These are phyloP conservation scores for Yoshiicerus persimilis DNA, from an alignment of 1,140 invertebrate genomes.

Conservation along the genomic window DNA sequence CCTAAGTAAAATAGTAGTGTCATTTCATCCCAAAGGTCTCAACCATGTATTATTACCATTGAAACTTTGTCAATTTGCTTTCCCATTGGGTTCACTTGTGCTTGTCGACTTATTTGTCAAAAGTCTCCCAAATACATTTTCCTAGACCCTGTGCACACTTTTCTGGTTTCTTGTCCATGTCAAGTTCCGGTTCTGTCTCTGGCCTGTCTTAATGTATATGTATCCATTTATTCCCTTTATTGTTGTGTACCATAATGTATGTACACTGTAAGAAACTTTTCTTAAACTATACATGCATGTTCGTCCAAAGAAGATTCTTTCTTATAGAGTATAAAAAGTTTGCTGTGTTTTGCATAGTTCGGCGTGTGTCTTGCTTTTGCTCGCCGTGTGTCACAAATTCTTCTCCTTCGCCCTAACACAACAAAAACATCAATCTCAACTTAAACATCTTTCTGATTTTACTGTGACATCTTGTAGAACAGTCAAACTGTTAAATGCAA, in stretches of 20 bases:
- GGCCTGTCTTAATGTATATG: neutral
- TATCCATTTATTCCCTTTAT: neutral
- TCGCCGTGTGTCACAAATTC: neutral
- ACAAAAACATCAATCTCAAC: neutral
- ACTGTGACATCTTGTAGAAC: neutral
- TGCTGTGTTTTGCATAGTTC: neutral
- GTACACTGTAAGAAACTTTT: too few species aligned
- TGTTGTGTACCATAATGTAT: too few species aligned
- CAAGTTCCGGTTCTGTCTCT: neutral
- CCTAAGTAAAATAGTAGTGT: neutral
- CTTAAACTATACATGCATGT: too few species aligned
- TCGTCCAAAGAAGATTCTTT: too few species aligned
- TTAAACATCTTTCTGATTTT: neutral
- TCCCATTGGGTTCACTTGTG: conserved; percentile 17
- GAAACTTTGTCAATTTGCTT: conserved; percentile 29
- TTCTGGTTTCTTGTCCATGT: neutral
- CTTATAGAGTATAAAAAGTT: too few species aligned
- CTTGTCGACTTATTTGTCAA: conserved; percentile 16
- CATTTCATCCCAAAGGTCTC: neutral
- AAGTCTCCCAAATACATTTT: neutral
- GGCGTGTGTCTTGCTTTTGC: neutral
- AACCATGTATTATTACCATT: conserved; percentile 18
- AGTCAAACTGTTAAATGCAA: neutral
- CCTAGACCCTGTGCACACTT: neutral
- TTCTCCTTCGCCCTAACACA: neutral